These are phyloP conservation scores for Bos javanicus DNA, from an alignment of 2,113 vertebrate genomes.

Conservation along the genomic window DNA sequence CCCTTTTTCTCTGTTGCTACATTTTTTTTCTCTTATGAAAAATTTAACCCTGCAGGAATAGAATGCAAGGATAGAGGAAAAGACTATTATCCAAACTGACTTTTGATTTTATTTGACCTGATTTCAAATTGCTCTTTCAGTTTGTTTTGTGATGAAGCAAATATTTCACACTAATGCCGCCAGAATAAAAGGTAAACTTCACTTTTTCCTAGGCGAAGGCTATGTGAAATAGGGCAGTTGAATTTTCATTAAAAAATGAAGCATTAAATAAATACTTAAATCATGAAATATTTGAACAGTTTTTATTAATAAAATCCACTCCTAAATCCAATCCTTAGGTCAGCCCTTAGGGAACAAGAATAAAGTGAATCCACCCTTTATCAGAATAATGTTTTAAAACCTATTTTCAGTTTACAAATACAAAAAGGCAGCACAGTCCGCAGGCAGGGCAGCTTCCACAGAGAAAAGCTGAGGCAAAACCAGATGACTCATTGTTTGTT, in stretches of 20 bases:
- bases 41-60: not conserved
- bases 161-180: not conserved
- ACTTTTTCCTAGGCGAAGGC: not conserved
- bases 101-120: not conserved
- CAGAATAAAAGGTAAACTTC: not conserved
- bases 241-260: slow-evolving; percentile 28
- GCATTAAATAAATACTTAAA: slow-evolving; percentile 38
- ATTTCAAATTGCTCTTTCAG: slow-evolving; percentile 10
- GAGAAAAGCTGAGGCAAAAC: not conserved
- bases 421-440: not conserved
- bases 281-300: not conserved
- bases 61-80: not conserved
- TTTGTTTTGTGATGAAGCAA: slow-evolving; percentile 19
- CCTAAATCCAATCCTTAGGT: not conserved
- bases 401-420: not conserved
- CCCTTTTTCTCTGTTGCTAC: not conserved
- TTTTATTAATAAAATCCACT: slow-evolving; percentile 37
- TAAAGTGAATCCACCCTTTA: not conserved
- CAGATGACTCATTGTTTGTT: slow-evolving; percentile 33
- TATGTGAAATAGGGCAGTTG: slow-evolving; percentile 2
- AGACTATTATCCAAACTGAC: not conserved
- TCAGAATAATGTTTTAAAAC: slow-evolving; percentile 15
- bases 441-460: not conserved
- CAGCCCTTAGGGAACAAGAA: not conserved
- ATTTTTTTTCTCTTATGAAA: not conserved